Percentiles rank a stretch among this genome's conserved stretches.
These are phyloP conservation scores for Urechis unicinctus DNA, from an alignment of 2,888 invertebrate genomes.

Conservation along the genomic window DNA sequence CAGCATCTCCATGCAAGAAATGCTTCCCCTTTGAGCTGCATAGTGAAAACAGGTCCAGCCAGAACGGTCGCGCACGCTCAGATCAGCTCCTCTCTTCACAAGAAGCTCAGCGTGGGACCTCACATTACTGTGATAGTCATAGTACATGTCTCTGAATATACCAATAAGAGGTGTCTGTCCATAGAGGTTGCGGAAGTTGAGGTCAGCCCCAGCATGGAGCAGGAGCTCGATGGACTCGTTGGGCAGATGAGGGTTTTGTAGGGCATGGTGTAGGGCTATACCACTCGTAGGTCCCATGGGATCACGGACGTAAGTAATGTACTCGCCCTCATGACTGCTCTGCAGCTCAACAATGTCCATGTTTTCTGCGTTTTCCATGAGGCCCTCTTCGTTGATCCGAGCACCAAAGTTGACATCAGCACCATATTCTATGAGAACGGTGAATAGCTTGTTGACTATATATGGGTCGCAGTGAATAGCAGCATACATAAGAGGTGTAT, in stretches of 20 bases:
- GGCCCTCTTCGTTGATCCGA: conserved; percentile 1
- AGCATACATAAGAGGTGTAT: conserved; percentile 76
- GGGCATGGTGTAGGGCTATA: conserved; percentile 12
- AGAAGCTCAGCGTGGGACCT: conserved; percentile 12
- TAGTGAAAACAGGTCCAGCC: conserved; percentile 17
- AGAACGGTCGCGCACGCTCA: conserved; percentile 4
- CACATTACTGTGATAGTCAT: conserved; percentile 17
- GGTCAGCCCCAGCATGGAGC: conserved; percentile 71
- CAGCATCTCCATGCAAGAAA: conserved; percentile 11
- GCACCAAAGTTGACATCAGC: conserved; percentile 17
- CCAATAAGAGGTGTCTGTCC: conserved; percentile 17
- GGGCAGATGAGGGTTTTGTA: conserved; percentile 57
- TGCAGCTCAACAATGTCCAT: conserved; percentile 7
- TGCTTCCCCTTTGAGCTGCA: conserved; percentile 13
- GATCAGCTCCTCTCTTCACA: conserved; percentile 4
- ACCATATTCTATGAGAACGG: conserved; percentile 9
- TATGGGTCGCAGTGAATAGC: conserved; percentile 39
- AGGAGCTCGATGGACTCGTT: conserved; percentile 64
- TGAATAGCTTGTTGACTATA: conserved; percentile 6
- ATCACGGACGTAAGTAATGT: conserved; percentile 12
- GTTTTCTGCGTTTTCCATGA: conserved; percentile 1
- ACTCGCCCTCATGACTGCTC: conserved; percentile 2
- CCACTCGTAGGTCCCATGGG: conserved; percentile 16
- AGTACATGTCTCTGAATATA: conserved; percentile 13
- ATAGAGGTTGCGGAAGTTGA: conserved; percentile 36